Evolutionary conservation across 2,888 invertebrate genomes (phyloP).

Genomic region (Ophioninae sp.): DNA sequence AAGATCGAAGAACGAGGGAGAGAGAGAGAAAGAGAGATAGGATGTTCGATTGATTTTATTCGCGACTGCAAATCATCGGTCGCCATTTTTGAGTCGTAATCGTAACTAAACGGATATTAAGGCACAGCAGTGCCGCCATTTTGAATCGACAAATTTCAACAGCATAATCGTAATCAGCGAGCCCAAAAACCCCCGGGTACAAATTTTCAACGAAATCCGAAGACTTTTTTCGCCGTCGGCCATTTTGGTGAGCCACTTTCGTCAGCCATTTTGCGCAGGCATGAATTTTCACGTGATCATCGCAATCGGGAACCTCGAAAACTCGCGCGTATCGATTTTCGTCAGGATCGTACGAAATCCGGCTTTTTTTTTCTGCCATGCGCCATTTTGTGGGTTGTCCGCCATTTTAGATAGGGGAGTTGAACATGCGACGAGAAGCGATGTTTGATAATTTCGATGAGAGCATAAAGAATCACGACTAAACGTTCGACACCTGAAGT

Average conservation of each 20-base stretch:
- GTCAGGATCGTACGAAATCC: neutral
- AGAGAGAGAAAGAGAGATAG: neutral
- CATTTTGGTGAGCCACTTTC: neutral
- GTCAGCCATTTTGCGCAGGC: neutral
- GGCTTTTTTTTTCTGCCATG: neutral
- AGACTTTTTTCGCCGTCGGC: neutral
- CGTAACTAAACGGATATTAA: slow-evolving; percentile 24
- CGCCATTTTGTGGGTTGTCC: neutral
- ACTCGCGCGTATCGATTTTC: neutral
- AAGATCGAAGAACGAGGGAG: neutral
- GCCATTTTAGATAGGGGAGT: neutral
- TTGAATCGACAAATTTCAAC: neutral
- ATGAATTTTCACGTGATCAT: neutral
- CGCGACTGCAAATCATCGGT: neutral
- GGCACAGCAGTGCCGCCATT: neutral
- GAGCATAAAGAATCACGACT: neutral
- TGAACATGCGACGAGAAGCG: neutral
- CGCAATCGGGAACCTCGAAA: neutral
- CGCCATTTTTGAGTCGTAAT: slow-evolving; percentile 19
- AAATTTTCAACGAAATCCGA: neutral
- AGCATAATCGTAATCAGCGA: neutral
- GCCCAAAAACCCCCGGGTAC: neutral
- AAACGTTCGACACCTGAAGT: neutral
- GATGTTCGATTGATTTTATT: slow-evolving; percentile 12
- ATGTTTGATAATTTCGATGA: neutral